Conservation (phyloP, 1,140 invertebrate species). For the Sminthurides bifidus region DNA sequence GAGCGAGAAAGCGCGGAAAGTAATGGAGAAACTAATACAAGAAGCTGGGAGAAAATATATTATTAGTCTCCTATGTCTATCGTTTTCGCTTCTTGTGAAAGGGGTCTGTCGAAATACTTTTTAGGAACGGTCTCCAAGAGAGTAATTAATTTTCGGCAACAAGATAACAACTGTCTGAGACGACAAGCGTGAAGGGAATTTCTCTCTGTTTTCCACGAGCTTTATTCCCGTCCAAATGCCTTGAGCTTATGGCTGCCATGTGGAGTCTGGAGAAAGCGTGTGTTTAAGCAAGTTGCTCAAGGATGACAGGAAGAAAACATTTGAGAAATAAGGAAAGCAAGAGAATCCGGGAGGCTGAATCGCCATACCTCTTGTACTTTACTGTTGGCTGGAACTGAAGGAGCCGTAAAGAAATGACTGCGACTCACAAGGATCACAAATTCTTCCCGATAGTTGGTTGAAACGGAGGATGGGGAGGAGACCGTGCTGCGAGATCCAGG, state of each 20-base stretch:
- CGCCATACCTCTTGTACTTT: neutral
- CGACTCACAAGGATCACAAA: neutral
- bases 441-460: neutral
- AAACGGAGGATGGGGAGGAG: neutral
- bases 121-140: slow-evolving; percentile 12
- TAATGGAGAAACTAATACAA: neutral
- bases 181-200: no score
- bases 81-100: no score
- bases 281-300: slow-evolving; percentile 2
- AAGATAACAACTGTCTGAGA: no score
- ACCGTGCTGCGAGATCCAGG: slow-evolving; percentile 1
- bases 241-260: no score
- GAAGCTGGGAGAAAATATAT: no score
- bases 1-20: neutral
- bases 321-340: slow-evolving; percentile 8
- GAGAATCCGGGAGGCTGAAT: neutral
- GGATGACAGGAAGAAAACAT: slow-evolving; percentile 6
- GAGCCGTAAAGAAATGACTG: neutral
- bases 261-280: no score
- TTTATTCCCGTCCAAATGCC: no score
- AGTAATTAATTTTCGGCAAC: slow-evolving; percentile 30
- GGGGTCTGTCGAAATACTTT: neutral
- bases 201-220: no score
- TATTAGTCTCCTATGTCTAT: no score
- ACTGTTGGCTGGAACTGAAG: neutral